Evolutionary conservation across 1,140 invertebrate species (phyloP), one percentile per base, ranked within the genome.

Genomic region (Diploscapter pachys): DNA sequence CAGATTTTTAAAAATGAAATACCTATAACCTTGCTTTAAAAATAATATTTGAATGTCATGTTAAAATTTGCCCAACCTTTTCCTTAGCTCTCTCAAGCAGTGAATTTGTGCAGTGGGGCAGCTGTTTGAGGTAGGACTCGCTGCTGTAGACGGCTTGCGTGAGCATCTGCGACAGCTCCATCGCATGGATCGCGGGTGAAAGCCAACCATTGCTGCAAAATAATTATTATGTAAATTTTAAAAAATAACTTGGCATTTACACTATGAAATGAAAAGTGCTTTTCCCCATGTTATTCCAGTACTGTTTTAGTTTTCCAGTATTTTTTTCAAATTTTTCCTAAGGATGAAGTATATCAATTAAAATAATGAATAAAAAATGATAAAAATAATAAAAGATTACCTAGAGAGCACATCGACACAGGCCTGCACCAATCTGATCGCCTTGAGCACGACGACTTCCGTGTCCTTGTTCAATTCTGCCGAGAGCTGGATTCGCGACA

Each of bases 81-180:
- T 95, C 93, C 0, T 91, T 91, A 83, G 95, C 97, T 4, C 93
- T 87, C 83, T 95, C 93, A 71, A 98, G 92, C 61, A 95, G 91
- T 2, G 97, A 96, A 0, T 88, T 81, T 9, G 90, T 92, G 85
- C 98, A 98, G 87, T 99, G 95, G 3, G 97, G 96, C 77, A 99
- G 86, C 83, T 99, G 97, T 82, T 96, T 94, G 63, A 99, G 88
- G 85, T 97, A 96, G 0, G 94, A 96, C 86, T 99, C 96, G 86
- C 97, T 98, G 72, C 92, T 93, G 95, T 96, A 99, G 55, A 99
- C 97, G 3, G 95, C 96, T 88, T 99, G 97, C 0, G 96, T 98
- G 0, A 96, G 92, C 96, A 99, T 99, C 87, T 99, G 96, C 0
- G 96, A 95, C 73, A 99, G 87, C 88, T 99, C 96, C 97, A 99